Base-by-base conservation (phyloP, 2,113 vertebrate species). In the Cephalopholis sonnerati region DNA sequence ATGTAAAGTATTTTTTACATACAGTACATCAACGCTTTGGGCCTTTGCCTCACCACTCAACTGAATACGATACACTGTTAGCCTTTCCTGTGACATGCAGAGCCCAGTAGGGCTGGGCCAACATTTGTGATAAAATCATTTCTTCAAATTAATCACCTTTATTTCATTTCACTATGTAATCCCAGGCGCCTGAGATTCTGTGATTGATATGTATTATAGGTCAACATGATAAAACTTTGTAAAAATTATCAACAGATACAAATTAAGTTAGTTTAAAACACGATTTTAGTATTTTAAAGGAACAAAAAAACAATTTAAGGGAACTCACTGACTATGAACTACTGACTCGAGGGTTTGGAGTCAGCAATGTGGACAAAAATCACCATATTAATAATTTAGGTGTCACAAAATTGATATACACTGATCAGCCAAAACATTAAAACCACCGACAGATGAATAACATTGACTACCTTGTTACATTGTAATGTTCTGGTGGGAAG, bases 1-100 rank as follows among this genome's bases (percentile, higher is more conserved):
- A 79, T 87, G 77, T 84, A 66, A 84, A 82, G 82, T 84, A 90
- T 91, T 93, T 91, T 91, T 91, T 88, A 87, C 84, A 77, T 85
- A 78, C 69, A 81, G 68, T 81, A 51, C 77, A 84, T 92, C 74
- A 82, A 79, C 12, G n/a, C 72, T 85, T 79, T 53, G 41, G 57
- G 71, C 67, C 79, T 90, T 85, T 74, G 58, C 68, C 80, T 90
- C 87, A 83, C 44, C 76, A 82, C 32, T 85, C 63, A 80, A 78
- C 81, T 79, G 48, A 82, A 51, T 66, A 82, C 22, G 51, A 65
- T 44, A 12, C 53, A 77, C 54, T 69, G 79, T 88, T 66, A 84
- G 65, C 74, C 72, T 87, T 91, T 80, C 82, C 74, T 83, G 87
- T 74, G 81, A 62, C 85, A 81, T 57, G 36, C 5, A 10, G 48